These are phyloP conservation scores for Decapterus maruadsi DNA, from an alignment of 2,797 vertebrate genomes.

Conservation along the genomic window DNA sequence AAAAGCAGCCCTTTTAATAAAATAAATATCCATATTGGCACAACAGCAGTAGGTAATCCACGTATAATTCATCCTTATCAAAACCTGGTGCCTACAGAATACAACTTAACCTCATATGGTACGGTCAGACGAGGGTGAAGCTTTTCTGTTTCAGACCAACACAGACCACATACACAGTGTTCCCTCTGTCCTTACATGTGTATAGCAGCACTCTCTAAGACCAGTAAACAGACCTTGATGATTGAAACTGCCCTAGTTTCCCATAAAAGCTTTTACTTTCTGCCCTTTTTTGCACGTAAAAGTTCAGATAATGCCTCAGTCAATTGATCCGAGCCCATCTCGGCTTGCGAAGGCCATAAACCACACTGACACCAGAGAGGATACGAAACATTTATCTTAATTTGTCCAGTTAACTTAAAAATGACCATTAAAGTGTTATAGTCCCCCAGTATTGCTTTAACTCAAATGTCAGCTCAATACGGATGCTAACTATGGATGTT, in stretches of 20 bases:
- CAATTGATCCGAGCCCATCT: conserved; percentile 16
- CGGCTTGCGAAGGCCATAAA: background rate
- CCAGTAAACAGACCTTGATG: no score
- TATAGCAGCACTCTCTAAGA: background rate
- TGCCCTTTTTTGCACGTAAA: no score
- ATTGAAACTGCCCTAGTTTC: no score
- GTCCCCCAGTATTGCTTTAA: background rate
- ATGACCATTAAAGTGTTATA: background rate
- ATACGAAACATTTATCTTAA: background rate
- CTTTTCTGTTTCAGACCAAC: background rate
- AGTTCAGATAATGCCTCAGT: background rate
- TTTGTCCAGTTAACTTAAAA: conserved; percentile 13
- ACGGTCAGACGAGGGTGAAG: background rate
- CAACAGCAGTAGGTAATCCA: background rate
- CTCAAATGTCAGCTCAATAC: background rate
- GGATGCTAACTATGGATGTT: background rate
- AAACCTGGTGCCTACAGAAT: background rate
- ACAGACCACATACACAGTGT: background rate
- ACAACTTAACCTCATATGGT: background rate
- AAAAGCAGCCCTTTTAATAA: background rate
- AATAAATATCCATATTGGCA: no score
- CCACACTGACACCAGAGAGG: background rate
- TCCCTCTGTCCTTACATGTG: background rate
- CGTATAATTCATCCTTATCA: background rate
- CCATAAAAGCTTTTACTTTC: no score